Evolutionary conservation across 2,888 invertebrate species (phyloP).

Genomic region (Pseudococcus longispinus): DNA sequence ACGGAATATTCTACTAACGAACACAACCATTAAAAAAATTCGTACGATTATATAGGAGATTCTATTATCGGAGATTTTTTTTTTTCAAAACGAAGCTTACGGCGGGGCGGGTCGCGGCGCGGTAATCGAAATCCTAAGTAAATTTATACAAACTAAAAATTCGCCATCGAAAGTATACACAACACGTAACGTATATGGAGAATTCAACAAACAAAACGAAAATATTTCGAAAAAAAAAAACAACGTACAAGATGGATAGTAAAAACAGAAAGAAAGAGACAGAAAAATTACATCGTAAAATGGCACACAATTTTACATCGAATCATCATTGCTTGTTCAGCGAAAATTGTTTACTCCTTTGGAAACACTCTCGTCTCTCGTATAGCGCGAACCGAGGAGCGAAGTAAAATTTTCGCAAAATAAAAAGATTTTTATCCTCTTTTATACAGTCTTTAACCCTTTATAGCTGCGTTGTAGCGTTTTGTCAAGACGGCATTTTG

Average conservation of each 20-base stretch:
- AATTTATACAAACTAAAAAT: slow-evolving; percentile 17
- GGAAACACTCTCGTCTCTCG: neutral
- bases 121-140: slow-evolving; percentile 3
- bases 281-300: neutral
- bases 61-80: neutral
- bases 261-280: neutral
- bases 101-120: neutral
- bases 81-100: neutral
- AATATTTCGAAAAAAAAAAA: slow-evolving; percentile 5
- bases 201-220: slow-evolving; percentile 2
- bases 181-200: neutral
- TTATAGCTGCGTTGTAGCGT: slow-evolving; percentile 3
- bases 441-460: slow-evolving; percentile 40
- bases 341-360: slow-evolving; percentile 17
- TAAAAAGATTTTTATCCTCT: neutral
- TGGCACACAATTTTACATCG: slow-evolving; percentile 8
- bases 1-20: slow-evolving; percentile 14
- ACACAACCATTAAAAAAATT: slow-evolving; percentile 32
- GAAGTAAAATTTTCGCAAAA: slow-evolving; percentile 5
- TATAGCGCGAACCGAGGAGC: neutral
- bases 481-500: slow-evolving; percentile 15
- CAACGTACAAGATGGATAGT: neutral
- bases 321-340: slow-evolving; percentile 11
- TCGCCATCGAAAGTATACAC: neutral
- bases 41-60: neutral